Conservation (phyloP, 2,888 invertebrate species). For the Sinopyrophorus schimmeli region DNA sequence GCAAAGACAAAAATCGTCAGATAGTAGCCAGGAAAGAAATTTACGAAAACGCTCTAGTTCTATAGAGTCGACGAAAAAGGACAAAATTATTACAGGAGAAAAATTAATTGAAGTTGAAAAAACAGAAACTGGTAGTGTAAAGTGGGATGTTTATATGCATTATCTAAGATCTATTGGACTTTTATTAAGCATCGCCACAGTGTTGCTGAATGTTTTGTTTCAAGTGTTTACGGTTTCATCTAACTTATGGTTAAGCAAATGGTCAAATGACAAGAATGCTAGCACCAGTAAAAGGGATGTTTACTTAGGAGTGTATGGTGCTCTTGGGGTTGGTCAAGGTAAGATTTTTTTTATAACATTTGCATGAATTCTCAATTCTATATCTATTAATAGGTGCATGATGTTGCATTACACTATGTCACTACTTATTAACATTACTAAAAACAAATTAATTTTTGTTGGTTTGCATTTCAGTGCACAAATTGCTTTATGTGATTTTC, state of each 20-base stretch:
- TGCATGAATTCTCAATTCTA: slow-evolving; percentile 2
- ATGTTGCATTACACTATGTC: too few relatives aligned
- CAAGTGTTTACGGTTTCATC: slow-evolving; percentile 87
- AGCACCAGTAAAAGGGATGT: slow-evolving; percentile 68
- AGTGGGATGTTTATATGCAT: slow-evolving; percentile 84
- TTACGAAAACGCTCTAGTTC: slow-evolving; percentile 48
- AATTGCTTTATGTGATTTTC: too few relatives aligned
- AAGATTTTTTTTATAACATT: slow-evolving; percentile 50
- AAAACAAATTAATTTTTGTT: too few relatives aligned
- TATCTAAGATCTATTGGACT: slow-evolving; percentile 86
- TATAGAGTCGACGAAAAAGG: slow-evolving; percentile 41
- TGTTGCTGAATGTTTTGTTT: slow-evolving; percentile 78
- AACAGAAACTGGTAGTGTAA: slow-evolving; percentile 90
- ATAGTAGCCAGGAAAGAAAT: slow-evolving; percentile 41
- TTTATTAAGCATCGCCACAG: slow-evolving; percentile 71
- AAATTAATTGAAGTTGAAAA: slow-evolving; percentile 90
- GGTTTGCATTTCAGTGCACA: too few relatives aligned
- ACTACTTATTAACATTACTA: too few relatives aligned
- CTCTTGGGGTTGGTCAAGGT: slow-evolving; percentile 88
- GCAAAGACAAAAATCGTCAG: slow-evolving; percentile 54
- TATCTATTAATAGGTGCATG: too few relatives aligned
- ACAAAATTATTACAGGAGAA: slow-evolving; percentile 58
- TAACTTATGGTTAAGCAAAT: slow-evolving; percentile 81
- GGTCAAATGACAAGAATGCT: slow-evolving; percentile 75
- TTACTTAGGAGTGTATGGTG: slow-evolving; percentile 87